These are phyloP conservation scores for Slavum lentiscoides DNA, from an alignment of 2,888 invertebrate species.

Conservation along the genomic window DNA sequence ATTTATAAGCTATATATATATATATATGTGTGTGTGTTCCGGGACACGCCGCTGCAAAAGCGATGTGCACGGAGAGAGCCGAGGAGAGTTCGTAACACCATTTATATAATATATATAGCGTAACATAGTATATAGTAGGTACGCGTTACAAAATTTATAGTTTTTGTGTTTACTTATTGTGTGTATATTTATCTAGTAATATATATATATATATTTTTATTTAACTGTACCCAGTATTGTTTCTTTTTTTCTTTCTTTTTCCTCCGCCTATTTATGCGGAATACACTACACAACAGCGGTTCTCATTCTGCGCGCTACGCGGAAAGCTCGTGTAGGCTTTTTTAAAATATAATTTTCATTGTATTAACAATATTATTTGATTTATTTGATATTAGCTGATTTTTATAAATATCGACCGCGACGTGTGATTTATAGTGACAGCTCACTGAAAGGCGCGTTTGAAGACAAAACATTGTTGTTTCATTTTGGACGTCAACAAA, in stretches of 20 bases:
- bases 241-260: not conserved
- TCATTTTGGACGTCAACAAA: too few species aligned
- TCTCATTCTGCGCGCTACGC: too few species aligned
- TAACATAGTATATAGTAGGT: not conserved
- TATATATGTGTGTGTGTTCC: not conserved
- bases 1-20: not conserved
- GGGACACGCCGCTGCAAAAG: not conserved
- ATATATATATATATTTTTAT: constrained; percentile 23
- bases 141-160: not conserved
- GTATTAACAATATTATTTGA: too few species aligned
- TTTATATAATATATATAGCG: not conserved
- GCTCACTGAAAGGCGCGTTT: too few species aligned
- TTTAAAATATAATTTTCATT: too few species aligned
- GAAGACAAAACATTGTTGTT: too few species aligned
- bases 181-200: constrained; percentile 1
- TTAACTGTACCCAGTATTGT: not conserved
- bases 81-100: not conserved
- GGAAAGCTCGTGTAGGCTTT: too few species aligned
- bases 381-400: too few species aligned
- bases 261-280: not conserved
- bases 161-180: not conserved
- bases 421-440: too few species aligned
- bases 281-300: too few species aligned
- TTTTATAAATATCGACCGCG: too few species aligned
- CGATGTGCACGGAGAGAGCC: not conserved